Percentiles rank a stretch among this genome's conserved stretches.
Conservation (phyloP, 1,140 invertebrate genomes). For the Drosophila orena region DNA sequence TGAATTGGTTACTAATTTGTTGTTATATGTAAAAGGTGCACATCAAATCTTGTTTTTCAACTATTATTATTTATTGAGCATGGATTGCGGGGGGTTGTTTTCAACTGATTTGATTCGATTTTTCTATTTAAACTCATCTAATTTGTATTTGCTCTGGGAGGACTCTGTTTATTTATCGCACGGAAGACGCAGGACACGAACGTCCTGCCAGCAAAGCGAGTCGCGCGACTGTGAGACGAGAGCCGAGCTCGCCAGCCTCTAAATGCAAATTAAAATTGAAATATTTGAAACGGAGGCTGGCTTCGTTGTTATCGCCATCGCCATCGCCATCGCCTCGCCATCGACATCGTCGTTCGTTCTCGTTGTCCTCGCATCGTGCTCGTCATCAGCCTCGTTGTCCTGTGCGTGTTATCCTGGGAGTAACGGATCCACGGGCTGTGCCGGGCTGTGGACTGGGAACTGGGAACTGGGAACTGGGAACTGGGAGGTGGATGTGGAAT, state of each 20-base stretch:
- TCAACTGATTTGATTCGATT: background rate
- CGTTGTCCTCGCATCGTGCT: conserved; percentile 46
- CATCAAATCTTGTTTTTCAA: background rate
- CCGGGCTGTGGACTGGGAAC: background rate
- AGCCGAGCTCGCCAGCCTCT: conserved; percentile 66
- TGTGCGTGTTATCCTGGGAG: conserved; percentile 55
- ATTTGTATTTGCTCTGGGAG: background rate
- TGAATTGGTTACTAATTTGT: too few relatives aligned
- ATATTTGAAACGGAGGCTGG: conserved; percentile 68
- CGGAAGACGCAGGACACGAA: conserved; percentile 65
- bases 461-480: background rate
- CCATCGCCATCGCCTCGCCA: conserved; percentile 34
- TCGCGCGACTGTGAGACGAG: conserved; percentile 64
- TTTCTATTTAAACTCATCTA: background rate
- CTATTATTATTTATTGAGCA: background rate
- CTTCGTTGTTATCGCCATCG: conserved; percentile 48
- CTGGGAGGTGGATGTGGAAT: conserved; percentile 31
- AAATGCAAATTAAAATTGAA: conserved; percentile 81
- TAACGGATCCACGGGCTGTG: conserved; percentile 13
- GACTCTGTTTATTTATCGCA: conserved; percentile 7
- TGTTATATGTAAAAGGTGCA: background rate
- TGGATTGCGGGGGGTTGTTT: background rate
- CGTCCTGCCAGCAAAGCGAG: conserved; percentile 69
- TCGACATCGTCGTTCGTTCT: conserved; percentile 30
- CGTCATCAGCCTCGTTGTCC: conserved; percentile 42